A percentile compares a stretch with the other conserved stretches of the same genome.
Conservation (phyloP, 2,113 vertebrate species). For the Leptodactylus fuscus region DNA sequence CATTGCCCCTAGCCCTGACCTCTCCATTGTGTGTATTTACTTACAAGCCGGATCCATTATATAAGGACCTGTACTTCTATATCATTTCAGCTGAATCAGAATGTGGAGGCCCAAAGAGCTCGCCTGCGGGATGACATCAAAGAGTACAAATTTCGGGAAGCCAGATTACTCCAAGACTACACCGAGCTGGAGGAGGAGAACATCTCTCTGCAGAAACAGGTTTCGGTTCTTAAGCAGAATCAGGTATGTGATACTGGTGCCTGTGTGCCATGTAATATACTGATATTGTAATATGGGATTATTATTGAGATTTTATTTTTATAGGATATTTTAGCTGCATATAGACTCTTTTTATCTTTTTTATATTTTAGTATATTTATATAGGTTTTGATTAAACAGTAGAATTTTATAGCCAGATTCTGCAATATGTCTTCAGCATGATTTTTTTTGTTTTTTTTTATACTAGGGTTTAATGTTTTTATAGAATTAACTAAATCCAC, state of each 20-base stretch:
- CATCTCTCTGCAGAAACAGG: slow-evolving; percentile 97
- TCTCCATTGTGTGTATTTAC: not conserved
- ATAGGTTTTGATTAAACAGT: too few relatives aligned
- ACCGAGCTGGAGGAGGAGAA: slow-evolving; percentile 98
- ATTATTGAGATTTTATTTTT: not conserved
- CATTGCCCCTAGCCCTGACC: not conserved
- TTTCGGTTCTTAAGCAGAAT: slow-evolving; percentile 91
- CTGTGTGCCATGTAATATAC: too few relatives aligned
- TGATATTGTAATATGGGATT: too few relatives aligned
- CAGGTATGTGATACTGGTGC: slow-evolving; percentile 80
- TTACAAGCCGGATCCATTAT: not conserved
- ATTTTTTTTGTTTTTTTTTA: too few relatives aligned
- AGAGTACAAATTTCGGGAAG: slow-evolving; percentile 94
- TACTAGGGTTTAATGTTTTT: too few relatives aligned
- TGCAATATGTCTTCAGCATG: too few relatives aligned
- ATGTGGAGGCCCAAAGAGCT: slow-evolving; percentile 86
- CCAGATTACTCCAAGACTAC: slow-evolving; percentile 93
- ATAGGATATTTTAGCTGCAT: not conserved
- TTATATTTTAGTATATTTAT: too few relatives aligned
- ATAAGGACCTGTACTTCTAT: not conserved
- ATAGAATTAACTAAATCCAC: too few relatives aligned
- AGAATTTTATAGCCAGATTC: too few relatives aligned
- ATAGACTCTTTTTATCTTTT: too few relatives aligned
- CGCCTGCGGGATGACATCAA: slow-evolving; percentile 94
- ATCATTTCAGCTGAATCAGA: slow-evolving; percentile 82